These are phyloP conservation scores for Drosophila leontia DNA, from an alignment of 1,140 invertebrate species.

Conservation along the genomic window DNA sequence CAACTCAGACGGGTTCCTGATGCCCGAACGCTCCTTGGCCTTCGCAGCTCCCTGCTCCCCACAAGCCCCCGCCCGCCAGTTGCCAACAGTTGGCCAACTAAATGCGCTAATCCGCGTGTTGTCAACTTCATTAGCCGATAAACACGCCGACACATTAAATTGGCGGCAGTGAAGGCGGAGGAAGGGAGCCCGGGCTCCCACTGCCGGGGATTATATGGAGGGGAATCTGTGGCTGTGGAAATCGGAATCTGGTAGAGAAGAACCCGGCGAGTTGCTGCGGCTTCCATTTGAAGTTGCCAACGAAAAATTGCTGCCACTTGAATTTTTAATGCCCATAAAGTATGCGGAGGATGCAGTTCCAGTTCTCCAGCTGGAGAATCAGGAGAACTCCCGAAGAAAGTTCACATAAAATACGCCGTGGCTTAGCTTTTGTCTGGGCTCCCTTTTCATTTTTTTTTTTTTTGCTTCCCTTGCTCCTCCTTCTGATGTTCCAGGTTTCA, in stretches of 20 bases:
- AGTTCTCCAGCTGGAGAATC: slow-evolving; percentile 18
- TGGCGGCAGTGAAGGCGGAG: slow-evolving; percentile 43
- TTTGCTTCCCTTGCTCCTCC: not conserved
- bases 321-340: slow-evolving; percentile 85
- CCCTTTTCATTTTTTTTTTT: slow-evolving; percentile 5
- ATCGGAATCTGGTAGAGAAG: slow-evolving; percentile 12
- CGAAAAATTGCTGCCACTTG: slow-evolving; percentile 85
- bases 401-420: slow-evolving; percentile 80
- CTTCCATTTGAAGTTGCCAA: slow-evolving; percentile 81
- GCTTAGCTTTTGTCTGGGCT: slow-evolving; percentile 77
- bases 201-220: slow-evolving; percentile 5
- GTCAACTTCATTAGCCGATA: slow-evolving; percentile 85
- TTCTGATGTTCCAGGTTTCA: slow-evolving; percentile 8
- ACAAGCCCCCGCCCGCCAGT: slow-evolving; percentile 15
- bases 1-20: slow-evolving; percentile 23
- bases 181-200: not conserved
- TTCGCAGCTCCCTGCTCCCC: not conserved
- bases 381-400: slow-evolving; percentile 66
- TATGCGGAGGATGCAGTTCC: slow-evolving; percentile 68
- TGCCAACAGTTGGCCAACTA: slow-evolving; percentile 76
- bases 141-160: slow-evolving; percentile 85
- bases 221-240: slow-evolving; percentile 36
- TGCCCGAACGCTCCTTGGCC: not conserved
- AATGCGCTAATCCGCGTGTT: slow-evolving; percentile 85
- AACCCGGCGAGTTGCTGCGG: slow-evolving; percentile 46